Conservation (phyloP, 2,797 vertebrate species). For the Natrix natrix region DNA sequence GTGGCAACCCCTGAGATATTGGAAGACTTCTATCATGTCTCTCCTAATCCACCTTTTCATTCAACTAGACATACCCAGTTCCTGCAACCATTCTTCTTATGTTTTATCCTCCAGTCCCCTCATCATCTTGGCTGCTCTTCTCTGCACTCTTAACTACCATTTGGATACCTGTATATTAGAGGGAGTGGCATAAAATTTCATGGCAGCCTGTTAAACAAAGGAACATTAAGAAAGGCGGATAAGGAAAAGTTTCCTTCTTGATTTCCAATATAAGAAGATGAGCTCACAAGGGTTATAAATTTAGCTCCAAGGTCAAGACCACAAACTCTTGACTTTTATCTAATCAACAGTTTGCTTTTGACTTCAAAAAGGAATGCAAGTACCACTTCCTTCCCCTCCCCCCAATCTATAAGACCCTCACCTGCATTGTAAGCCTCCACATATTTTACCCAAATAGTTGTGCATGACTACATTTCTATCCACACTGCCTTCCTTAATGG, state of each 20-base stretch:
- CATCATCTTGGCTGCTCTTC: no score
- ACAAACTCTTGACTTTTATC: conserved; percentile 32
- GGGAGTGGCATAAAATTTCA: background rate
- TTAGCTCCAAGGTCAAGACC: conserved; percentile 44
- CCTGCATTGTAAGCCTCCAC: conserved; percentile 10
- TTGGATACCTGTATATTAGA: conserved; percentile 20
- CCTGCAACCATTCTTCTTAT: no score
- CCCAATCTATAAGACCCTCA: conserved; percentile 34
- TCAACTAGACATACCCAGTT: no score
- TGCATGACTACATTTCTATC: background rate
- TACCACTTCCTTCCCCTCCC: conserved; percentile 32
- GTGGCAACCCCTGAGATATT: no score
- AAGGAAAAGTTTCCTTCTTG: conserved; percentile 42
- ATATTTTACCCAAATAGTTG: conserved; percentile 16
- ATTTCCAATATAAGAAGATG: conserved; percentile 53
- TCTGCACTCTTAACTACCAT: background rate
- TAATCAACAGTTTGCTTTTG: conserved; percentile 49
- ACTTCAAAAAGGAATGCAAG: conserved; percentile 29
- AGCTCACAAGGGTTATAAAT: conserved; percentile 23
- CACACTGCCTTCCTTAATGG: background rate
- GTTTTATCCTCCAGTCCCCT: no score
- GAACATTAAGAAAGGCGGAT: conserved; percentile 2
- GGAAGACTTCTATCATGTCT: no score
- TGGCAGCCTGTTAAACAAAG: conserved; percentile 40
- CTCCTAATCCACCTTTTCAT: no score